phyloP scores from a whole-genome alignment of 1,140 invertebrate species.

The Protaetia brevitarsis region DNA sequence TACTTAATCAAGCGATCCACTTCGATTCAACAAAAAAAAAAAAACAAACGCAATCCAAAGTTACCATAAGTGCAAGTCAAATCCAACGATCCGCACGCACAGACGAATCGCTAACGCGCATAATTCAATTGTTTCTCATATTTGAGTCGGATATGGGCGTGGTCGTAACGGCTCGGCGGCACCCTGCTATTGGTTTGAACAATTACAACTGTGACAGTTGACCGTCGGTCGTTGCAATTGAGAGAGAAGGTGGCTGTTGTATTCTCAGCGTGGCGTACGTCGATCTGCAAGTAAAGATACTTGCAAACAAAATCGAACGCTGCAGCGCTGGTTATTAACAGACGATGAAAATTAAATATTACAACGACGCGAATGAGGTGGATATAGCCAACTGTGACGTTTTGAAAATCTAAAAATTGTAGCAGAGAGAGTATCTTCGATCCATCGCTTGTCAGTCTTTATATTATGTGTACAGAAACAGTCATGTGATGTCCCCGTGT shows the following conservation, averaged over 20 bases:
- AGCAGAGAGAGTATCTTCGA: too few relatives aligned
- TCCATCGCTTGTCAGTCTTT: too few relatives aligned
- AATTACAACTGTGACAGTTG: conserved; percentile 16
- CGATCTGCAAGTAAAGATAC: too few relatives aligned
- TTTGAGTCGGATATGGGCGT: conserved; percentile 5
- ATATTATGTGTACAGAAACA: too few relatives aligned
- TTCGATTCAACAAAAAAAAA: neutral
- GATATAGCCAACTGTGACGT: too few relatives aligned
- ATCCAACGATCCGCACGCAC: neutral
- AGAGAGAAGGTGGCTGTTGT: neutral
- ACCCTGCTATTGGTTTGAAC: conserved; percentile 7
- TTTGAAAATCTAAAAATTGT: too few relatives aligned
- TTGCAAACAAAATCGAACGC: too few relatives aligned
- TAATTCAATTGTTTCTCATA: conserved; percentile 17
- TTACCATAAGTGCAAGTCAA: neutral
- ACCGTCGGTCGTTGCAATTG: neutral
- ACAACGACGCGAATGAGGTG: too few relatives aligned
- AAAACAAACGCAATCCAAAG: neutral
- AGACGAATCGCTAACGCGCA: neutral
- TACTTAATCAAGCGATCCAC: too few relatives aligned
- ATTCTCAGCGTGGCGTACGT: neutral
- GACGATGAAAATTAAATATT: too few relatives aligned
- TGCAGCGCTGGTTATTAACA: too few relatives aligned
- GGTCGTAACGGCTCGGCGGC: neutral
- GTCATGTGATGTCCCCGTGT: too few relatives aligned